Evolutionary conservation across 2,113 vertebrate species (phyloP), one percentile per base, ranked within the genome.

Genomic region (Steatornis caripensis): DNA sequence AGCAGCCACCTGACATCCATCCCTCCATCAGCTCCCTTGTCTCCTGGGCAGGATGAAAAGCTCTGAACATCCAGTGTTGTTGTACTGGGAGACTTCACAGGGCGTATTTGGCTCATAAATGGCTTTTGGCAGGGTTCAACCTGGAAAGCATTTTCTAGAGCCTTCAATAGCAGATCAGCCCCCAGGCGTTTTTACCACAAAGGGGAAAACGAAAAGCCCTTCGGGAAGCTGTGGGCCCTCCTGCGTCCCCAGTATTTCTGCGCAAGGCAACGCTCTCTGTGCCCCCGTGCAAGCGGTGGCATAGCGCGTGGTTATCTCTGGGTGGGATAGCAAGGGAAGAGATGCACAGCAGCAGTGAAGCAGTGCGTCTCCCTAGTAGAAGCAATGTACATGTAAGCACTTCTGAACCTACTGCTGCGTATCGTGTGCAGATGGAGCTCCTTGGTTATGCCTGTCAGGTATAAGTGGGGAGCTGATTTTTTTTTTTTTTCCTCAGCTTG

Each of bases 361-460:
- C 51, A 21, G n/a, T 34, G 22, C 41, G 27, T 57, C 7, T 24
- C 53, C 62, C 36, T 62, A 5, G 12, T 4, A 70, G 39, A 9
- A 75, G 49, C 24, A 32, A 37, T 2, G 5, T 37, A 48, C 4
- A 1, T 39, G 17, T 61, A n/a, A 82, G 32, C 54, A 34, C 37
- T 75, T 43, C 32, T 71, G 76, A 51, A 46, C 34, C 39, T n/a
- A 30, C 43, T 9, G 3, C 71, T 45, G 45, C 0, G 2, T 29
- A 2, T 22, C 6, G 2, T 55, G 82, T 74, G 84, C 96, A 55
- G 12, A 89, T 94, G 84, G 74, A 93, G 46, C 82, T 95, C 76
- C 61, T 96, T 91, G 87, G 43, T 49, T 83, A 91, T 95, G 69
- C 95, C 75, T 81, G 93, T 93, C 95, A 96, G 89, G 94, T 48